Evolutionary conservation across 2,888 invertebrate genomes (phyloP).

Genomic region (Podabrus alpinus): DNA sequence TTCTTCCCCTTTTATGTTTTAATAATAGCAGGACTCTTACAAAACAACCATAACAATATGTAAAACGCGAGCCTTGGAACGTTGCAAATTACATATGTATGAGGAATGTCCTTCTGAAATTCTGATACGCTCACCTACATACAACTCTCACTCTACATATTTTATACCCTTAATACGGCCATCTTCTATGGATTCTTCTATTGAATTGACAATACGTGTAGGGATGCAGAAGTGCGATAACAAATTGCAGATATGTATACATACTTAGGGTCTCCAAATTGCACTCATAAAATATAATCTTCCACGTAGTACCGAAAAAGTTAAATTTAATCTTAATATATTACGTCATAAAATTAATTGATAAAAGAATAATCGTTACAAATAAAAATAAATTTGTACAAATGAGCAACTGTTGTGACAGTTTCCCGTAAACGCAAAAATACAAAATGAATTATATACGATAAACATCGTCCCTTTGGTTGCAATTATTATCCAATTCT

Average conservation of each 20-base stretch:
- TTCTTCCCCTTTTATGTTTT: not conserved
- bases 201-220: constrained; percentile 12
- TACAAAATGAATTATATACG: not conserved
- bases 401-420: not conserved
- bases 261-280: not conserved
- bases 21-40: not conserved
- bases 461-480: not conserved
- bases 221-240: constrained; percentile 1
- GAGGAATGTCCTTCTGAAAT: constrained; percentile 5
- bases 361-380: not conserved
- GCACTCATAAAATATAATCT: not conserved
- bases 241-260: not conserved
- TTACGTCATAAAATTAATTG: not conserved
- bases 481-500: constrained; percentile 1
- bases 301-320: not conserved
- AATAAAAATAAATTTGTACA: not conserved
- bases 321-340: not conserved
- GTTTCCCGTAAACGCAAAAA: not conserved
- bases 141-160: constrained; percentile 3
- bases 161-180: not conserved
- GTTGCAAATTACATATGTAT: not conserved
- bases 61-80: not conserved
- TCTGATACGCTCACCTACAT: constrained; percentile 7
- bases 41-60: not conserved
- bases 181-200: constrained; percentile 4